Evolutionary conservation across 1,140 invertebrate genomes (phyloP).

Genomic region (Bilobella aurantiaca): DNA sequence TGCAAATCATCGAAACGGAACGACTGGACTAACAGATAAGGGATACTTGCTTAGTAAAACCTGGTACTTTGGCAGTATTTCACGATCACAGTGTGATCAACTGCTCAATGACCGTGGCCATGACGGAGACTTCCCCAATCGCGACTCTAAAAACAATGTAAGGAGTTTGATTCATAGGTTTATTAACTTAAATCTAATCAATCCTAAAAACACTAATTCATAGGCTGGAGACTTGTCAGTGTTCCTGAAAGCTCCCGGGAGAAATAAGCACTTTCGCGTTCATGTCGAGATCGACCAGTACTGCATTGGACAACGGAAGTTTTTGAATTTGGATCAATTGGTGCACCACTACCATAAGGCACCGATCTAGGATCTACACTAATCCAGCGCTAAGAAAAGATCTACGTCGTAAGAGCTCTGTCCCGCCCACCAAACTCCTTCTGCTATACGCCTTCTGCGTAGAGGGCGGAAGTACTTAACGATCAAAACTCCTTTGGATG

Average conservation of each 20-base stretch:
- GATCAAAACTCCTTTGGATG: background rate
- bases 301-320: slow-evolving; percentile 95
- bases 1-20: slow-evolving; percentile 25
- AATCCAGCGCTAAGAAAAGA: slow-evolving; percentile 60
- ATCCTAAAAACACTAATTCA: no score
- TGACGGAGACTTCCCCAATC: slow-evolving; percentile 95
- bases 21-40: slow-evolving; percentile 43
- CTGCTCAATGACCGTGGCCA: slow-evolving; percentile 85
- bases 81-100: slow-evolving; percentile 86
- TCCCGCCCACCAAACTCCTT: slow-evolving; percentile 31
- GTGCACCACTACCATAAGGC: slow-evolving; percentile 97
- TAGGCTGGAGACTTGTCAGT: slow-evolving; percentile 97
- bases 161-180: slow-evolving; percentile 45
- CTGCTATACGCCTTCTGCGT: slow-evolving; percentile 13
- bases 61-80: slow-evolving; percentile 96
- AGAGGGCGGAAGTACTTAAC: background rate
- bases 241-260: slow-evolving; percentile 88
- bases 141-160: slow-evolving; percentile 97
- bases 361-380: slow-evolving; percentile 96
- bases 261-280: slow-evolving; percentile 98
- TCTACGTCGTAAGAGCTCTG: slow-evolving; percentile 32
- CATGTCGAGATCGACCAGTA: slow-evolving; percentile 87
- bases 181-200: no score
- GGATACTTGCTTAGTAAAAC: slow-evolving; percentile 65
- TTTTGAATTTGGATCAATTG: slow-evolving; percentile 87